Percentiles rank a stretch among this genome's conserved stretches.
phyloP scores from a whole-genome alignment of 2,797 vertebrate species.

The Neopelma chrysocephalum region DNA sequence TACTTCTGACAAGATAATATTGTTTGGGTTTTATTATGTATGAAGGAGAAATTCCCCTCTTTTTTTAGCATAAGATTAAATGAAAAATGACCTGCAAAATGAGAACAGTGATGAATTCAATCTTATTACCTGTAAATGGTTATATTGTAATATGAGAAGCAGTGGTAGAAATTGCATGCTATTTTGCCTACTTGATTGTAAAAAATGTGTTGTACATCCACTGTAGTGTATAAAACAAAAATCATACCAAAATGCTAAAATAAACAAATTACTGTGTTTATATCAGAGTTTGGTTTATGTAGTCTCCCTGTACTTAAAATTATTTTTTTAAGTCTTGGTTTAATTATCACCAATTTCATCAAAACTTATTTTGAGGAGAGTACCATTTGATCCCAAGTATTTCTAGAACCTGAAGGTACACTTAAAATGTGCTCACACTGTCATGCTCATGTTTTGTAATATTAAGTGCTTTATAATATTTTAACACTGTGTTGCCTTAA shows the following conservation, averaged over 20 bases:
- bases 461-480: neutral
- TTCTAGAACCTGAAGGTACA: neutral
- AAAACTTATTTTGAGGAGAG: neutral
- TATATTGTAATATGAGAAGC: neutral
- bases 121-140: neutral
- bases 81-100: constrained; percentile 9
- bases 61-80: neutral
- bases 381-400: neutral
- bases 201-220: neutral
- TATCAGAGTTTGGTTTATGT: neutral
- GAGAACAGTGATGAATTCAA: neutral
- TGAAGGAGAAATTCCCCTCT: neutral
- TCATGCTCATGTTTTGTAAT: neutral
- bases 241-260: neutral
- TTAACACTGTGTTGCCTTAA: neutral
- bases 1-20: constrained; percentile 1
- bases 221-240: neutral
- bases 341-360: neutral
- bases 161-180: neutral
- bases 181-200: neutral
- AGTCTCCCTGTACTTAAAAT: neutral
- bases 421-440: neutral
- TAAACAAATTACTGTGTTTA: neutral
- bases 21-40: neutral
- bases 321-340: neutral